A percentile compares a stretch with the other conserved stretches of the same genome.
Conservation (phyloP, 1,140 invertebrate species). For the Euglossa dilemma region DNA sequence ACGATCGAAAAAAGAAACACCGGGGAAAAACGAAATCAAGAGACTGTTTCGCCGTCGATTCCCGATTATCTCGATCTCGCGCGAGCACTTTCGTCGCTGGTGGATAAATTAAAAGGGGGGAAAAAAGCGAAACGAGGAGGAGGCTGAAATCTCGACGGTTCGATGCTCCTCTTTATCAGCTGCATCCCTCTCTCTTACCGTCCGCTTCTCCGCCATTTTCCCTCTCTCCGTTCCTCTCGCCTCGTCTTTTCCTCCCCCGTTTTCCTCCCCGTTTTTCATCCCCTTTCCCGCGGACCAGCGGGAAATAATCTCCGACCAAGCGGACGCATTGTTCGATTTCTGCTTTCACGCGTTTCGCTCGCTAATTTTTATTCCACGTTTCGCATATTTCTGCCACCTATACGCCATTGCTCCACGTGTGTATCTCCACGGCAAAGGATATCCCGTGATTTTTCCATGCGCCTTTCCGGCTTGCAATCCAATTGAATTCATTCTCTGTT, state of each 20-base stretch:
- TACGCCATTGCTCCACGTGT: too few relatives aligned
- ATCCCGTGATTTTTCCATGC: too few relatives aligned
- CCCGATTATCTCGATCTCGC: conserved; percentile 61
- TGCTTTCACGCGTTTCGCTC: background rate
- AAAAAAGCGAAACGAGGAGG: background rate
- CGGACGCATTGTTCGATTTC: background rate
- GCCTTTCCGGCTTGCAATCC: too few relatives aligned
- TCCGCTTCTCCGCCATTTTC: conserved; percentile 30
- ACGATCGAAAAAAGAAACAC: background rate
- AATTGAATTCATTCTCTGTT: too few relatives aligned
- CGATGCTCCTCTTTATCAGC: conserved; percentile 47
- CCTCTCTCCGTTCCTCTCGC: background rate
- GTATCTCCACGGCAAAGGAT: too few relatives aligned
- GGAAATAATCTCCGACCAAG: background rate
- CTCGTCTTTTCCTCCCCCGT: background rate
- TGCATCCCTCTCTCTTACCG: conserved; percentile 52
- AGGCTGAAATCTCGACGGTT: background rate
- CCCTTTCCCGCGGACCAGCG: background rate
- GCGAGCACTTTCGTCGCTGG: conserved; percentile 59
- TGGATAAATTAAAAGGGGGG: conserved; percentile 22
- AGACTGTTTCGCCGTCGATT: conserved; percentile 52
- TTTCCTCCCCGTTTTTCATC: conserved; percentile 13
- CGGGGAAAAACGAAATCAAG: conserved; percentile 13
- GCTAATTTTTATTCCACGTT: background rate
- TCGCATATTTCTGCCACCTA: background rate